phyloP scores from a whole-genome alignment of 2,888 invertebrate genomes.

The Biston betularia region DNA sequence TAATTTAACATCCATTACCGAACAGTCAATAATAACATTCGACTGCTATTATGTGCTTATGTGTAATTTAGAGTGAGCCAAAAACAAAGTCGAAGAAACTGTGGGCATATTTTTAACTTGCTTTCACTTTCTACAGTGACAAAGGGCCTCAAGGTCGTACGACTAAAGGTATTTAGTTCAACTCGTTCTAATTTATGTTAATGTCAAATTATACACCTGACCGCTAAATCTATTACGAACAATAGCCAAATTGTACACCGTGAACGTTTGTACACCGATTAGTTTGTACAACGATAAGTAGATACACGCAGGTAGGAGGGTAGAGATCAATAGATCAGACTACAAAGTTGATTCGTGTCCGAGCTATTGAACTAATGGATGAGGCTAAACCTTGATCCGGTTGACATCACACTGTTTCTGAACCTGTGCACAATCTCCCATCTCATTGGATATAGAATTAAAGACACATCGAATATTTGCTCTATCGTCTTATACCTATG shows the following conservation, averaged over 20 bases:
- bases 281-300: constrained; percentile 17
- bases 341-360: constrained; percentile 51
- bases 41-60: constrained; percentile 42
- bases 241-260: constrained; percentile 15
- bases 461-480: constrained; percentile 30
- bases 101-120: constrained; percentile 55
- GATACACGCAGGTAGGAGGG: constrained; percentile 15
- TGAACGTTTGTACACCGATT: constrained; percentile 15
- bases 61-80: constrained; percentile 55
- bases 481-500: background rate
- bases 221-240: constrained; percentile 15
- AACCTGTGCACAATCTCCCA: constrained; percentile 55
- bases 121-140: constrained; percentile 77
- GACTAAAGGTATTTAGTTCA: constrained; percentile 53
- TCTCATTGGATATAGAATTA: constrained; percentile 42
- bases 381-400: constrained; percentile 76
- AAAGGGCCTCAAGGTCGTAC: constrained; percentile 74
- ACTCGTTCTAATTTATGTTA: constrained; percentile 39
- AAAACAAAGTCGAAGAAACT: constrained; percentile 59
- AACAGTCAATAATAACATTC: constrained; percentile 54
- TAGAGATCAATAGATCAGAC: constrained; percentile 43
- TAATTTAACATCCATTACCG: constrained; percentile 59
- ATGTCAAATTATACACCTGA: constrained; percentile 36
- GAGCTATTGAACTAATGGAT: constrained; percentile 71
- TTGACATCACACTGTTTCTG: constrained; percentile 67